These are phyloP conservation scores for Parotocinclus haroldoi DNA, from an alignment of 2,797 vertebrate genomes.

Conservation along the genomic window DNA sequence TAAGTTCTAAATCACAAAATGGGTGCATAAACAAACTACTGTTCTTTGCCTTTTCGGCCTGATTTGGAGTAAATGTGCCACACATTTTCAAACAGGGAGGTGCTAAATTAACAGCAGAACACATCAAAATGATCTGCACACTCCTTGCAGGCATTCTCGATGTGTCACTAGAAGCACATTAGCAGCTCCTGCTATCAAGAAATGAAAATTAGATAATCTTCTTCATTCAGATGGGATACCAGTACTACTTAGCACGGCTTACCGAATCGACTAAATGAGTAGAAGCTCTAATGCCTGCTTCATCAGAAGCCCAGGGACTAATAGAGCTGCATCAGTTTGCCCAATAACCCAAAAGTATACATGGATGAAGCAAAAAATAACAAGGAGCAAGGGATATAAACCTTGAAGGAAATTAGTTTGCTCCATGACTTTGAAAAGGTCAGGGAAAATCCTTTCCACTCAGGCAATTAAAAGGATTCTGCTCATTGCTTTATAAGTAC, in stretches of 20 bases:
- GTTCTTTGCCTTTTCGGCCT: too few species aligned
- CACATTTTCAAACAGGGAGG: neutral
- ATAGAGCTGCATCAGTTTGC: slow-evolving; percentile 47
- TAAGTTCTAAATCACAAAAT: slow-evolving; percentile 11
- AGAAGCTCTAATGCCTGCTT: slow-evolving; percentile 59
- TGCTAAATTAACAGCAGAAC: neutral
- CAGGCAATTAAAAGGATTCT: slow-evolving; percentile 65
- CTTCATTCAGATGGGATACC: slow-evolving; percentile 66
- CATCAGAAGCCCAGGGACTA: slow-evolving; percentile 37
- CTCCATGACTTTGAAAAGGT: slow-evolving; percentile 69
- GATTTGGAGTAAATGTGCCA: neutral
- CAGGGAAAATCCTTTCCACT: slow-evolving; percentile 63
- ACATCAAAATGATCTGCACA: slow-evolving; percentile 9
- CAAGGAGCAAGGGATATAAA: slow-evolving; percentile 44
- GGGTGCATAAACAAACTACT: neutral
- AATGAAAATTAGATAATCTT: slow-evolving; percentile 69
- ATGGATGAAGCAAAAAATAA: slow-evolving; percentile 61
- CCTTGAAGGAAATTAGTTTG: slow-evolving; percentile 62
- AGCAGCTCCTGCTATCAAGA: slow-evolving; percentile 53
- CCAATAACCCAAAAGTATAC: slow-evolving; percentile 54
- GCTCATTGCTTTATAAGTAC: slow-evolving; percentile 52
- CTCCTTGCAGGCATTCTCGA: slow-evolving; percentile 22
- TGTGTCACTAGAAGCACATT: slow-evolving; percentile 53
- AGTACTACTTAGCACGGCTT: slow-evolving; percentile 59
- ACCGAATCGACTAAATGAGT: slow-evolving; percentile 67